Conservation (phyloP, 1,140 invertebrate genomes). For the Batillaria attramentaria region DNA sequence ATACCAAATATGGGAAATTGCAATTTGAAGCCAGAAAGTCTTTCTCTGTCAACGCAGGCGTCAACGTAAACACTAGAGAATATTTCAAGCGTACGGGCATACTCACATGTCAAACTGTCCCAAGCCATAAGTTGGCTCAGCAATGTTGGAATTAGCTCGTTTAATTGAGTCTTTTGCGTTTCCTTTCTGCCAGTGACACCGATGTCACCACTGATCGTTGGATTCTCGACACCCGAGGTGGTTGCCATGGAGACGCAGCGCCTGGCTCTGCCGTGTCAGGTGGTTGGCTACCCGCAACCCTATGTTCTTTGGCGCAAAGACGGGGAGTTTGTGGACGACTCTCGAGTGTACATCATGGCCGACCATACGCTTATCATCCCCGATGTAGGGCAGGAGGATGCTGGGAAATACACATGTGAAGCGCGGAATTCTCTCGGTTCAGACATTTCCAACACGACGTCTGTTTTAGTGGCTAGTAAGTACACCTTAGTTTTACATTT, state of each 20-base stretch:
- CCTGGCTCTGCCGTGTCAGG: conserved; percentile 48
- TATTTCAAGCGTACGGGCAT: no score
- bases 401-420: conserved; percentile 56
- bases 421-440: conserved; percentile 51
- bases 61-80: no score
- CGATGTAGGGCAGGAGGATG: conserved; percentile 28
- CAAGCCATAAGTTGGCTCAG: no score
- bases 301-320: conserved; percentile 51
- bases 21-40: no score
- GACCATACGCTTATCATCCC: conserved; percentile 52
- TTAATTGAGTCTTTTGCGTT: background rate
- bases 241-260: conserved; percentile 38
- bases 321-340: conserved; percentile 27
- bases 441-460: conserved; percentile 35
- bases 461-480: conserved; percentile 56
- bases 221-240: conserved; percentile 27
- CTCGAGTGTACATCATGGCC: conserved; percentile 30
- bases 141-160: no score
- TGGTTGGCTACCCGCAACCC: conserved; percentile 49
- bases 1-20: no score
- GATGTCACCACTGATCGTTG: background rate
- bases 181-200: background rate
- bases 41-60: no score
- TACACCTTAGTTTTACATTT: conserved; percentile 12
- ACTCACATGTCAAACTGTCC: no score